Percentiles rank a stretch among this genome's conserved stretches.
Evolutionary conservation across 2,888 invertebrate genomes (phyloP).

Genomic region (Odontocolon sp.): DNA sequence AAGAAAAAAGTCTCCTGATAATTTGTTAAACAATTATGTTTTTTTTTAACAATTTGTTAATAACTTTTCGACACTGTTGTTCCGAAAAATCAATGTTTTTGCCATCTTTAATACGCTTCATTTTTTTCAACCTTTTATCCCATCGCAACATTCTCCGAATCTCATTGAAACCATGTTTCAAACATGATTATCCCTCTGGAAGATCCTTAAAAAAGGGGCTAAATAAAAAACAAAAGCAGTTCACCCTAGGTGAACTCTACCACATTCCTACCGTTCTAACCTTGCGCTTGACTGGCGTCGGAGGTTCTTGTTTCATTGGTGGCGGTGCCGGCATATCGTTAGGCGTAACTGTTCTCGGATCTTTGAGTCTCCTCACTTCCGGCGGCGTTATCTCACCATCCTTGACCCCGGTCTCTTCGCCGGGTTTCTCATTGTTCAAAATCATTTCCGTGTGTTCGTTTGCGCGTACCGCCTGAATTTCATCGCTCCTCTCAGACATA

Average conservation of each 20-base stretch:
- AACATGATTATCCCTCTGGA: slow-evolving; percentile 23
- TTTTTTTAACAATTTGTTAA: no score
- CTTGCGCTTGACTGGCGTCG: slow-evolving; percentile 78
- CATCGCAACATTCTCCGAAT: no score
- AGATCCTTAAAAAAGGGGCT: slow-evolving; percentile 10
- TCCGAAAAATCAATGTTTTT: no score
- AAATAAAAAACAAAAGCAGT: slow-evolving; percentile 57
- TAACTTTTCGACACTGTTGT: no score
- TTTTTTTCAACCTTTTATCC: no score
- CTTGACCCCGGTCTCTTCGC: slow-evolving; percentile 61
- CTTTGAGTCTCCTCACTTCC: slow-evolving; percentile 70
- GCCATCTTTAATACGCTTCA: no score
- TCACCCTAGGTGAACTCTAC: slow-evolving; percentile 65
- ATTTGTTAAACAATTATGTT: no score
- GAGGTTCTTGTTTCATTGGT: slow-evolving; percentile 70
- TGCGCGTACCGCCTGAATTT: not conserved
- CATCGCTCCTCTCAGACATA: slow-evolving; percentile 46
- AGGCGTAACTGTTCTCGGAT: slow-evolving; percentile 77
- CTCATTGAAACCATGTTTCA: no score
- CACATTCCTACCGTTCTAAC: slow-evolving; percentile 75
- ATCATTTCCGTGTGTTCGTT: slow-evolving; percentile 14
- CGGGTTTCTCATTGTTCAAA: slow-evolving; percentile 23
- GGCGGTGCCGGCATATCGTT: slow-evolving; percentile 73
- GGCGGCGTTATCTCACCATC: slow-evolving; percentile 45
- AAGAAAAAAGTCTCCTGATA: slow-evolving; percentile 18